Evolutionary conservation across 2,113 vertebrate genomes (phyloP), one percentile per base, ranked within the genome.

Genomic region (Phodopus roborovskii): DNA sequence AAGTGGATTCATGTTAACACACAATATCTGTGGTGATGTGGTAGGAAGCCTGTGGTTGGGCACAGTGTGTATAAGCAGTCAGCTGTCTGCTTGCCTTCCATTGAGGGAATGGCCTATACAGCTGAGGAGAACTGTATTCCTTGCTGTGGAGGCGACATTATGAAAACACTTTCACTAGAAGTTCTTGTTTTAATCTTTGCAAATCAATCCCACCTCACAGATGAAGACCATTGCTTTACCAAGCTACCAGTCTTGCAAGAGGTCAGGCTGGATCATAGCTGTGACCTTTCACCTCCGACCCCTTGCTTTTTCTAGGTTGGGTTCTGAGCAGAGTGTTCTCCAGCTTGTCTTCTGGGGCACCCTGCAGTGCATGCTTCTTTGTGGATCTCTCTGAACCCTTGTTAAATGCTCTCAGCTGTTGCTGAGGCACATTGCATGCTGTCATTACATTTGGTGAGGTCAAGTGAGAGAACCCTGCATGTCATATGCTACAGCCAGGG

Each of bases 361-460:
- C 26, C 42, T 39, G 90, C 5, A 64, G 36, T 1, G 4, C n/a
- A 1, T 77, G 48, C 73, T 85, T 87, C 92, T 92, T 36, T 82
- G 56, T 58, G 77, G 64, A 39, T 36, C 92, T 53, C 10, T 68
- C 5, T 0, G 68, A 64, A 87, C 79, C 73, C 94, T 92, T 89
- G 82, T 95, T 96, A 91, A 95, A 88, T 45, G 50, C 36, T 93
- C 58, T 92, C 83, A 95, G 22, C 84, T 97, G 74, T 90, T 84
- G 85, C 81, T 56, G 73, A 90, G 91, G 95, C 39, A 74, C 95
- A 91, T 91, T 93, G 89, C 68, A 94, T 89, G 62, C 68, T 64
- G 22, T 93, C 92, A 95, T 96, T 97, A 92, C 88, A 53, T 78
- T 96, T 95, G 96, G 45, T 58, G 73, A 96, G 71, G 58, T 10